A percentile compares a stretch with the other conserved stretches of the same genome.
Conservation (phyloP, 2,113 vertebrate species). For the Aythya baeri region DNA sequence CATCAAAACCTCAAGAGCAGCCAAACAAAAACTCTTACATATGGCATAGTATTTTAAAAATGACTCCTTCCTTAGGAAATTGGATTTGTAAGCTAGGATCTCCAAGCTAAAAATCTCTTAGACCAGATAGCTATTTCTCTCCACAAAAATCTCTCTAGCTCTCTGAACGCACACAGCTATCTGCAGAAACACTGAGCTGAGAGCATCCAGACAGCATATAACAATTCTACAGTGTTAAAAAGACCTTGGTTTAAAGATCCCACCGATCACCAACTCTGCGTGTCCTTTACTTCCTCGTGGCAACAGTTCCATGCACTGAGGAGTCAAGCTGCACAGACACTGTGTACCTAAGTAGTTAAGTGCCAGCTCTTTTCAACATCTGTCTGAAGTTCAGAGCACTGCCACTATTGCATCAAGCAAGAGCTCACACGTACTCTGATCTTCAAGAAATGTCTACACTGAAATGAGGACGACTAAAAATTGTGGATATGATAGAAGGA, state of each 20-base stretch:
- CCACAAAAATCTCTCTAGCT: background rate
- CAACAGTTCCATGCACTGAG: background rate
- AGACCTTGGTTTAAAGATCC: background rate
- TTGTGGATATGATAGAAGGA: background rate
- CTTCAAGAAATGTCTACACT: background rate
- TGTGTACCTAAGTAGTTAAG: background rate
- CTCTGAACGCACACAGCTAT: background rate
- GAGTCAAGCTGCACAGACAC: background rate
- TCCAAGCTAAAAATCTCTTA: background rate
- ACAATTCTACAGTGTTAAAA: background rate
- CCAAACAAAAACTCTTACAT: background rate
- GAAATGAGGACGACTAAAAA: background rate
- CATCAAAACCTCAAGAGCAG: background rate
- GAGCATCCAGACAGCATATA: background rate
- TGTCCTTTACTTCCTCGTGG: background rate
- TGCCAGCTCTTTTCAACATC: background rate
- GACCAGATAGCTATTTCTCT: background rate
- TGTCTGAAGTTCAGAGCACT: background rate
- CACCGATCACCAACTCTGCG: background rate
- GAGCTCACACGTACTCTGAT: background rate
- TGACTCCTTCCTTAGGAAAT: background rate
- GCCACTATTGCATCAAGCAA: background rate
- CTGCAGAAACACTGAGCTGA: background rate
- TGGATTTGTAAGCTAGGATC: background rate
- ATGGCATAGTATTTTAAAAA: background rate